Base-by-base conservation (phyloP, 1,140 invertebrate species). In the Argopecten irradians region DNA sequence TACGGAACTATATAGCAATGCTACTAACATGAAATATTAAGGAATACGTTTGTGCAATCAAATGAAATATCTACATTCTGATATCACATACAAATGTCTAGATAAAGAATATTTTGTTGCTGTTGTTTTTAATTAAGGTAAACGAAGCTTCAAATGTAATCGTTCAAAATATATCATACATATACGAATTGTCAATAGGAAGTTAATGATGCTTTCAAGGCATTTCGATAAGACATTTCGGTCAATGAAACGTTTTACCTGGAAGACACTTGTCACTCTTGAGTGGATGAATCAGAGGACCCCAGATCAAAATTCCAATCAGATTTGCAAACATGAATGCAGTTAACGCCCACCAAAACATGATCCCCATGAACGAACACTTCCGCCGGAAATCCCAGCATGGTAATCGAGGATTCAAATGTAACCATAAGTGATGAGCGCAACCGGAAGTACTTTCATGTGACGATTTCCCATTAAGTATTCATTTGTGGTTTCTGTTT, bases 401-500 rank as follows among this genome's bases (percentile, higher is more conserved):
- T 97, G 92, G 97, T 93, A n/a, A 94, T 94, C n/a, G 93, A 93
- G 0, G 93, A 93, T 87, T 93, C 92, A 88, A 94, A 94, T 3
- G 92, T 92, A 28, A 92, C 94, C 93, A 94, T 89, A 14, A 94
- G 85, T 0, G 94, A 94, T 16, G n/a, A 94, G 90, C 55, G 93
- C 93, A 34, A 94, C 92, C 14, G 93, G 93, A 82, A 94, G 87
- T 84, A 93, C 91, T 36, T 90, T 85, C 92, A 94, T 93, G 13
- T 91, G 55, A 13, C 93, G 89, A 34, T 98, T 97, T 0, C 97
- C 97, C 7, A 98, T 95, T 22, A 98, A 95, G 93, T 98, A 98
- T 93, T 98, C 97, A 88, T 97, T 96, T 35, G 97, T 97, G 0
- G 98, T 99, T 96, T 97, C 94, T 99, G 98, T 94, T 97, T 97